Conservation (phyloP, 2,113 vertebrate genomes). For the Gymnarchus niloticus region DNA sequence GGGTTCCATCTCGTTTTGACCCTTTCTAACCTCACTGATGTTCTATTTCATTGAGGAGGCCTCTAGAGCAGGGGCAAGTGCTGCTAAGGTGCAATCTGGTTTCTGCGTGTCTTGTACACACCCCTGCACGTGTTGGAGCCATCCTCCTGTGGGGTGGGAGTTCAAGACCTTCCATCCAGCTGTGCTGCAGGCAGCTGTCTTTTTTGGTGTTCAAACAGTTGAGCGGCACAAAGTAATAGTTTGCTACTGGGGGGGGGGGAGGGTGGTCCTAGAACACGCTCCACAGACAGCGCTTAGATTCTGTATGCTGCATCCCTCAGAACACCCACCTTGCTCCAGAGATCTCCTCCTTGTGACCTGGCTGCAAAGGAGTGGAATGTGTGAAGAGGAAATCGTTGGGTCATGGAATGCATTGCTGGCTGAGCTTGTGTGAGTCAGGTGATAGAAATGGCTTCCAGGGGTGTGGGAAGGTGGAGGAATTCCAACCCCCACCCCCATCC, state of each 20-base stretch:
- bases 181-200: background rate
- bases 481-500: background rate
- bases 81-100: background rate
- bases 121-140: too few species aligned
- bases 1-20: background rate
- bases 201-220: too few species aligned
- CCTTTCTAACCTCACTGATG: background rate
- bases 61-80: background rate
- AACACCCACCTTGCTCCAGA: background rate
- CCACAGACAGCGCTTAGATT: background rate
- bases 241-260: background rate
- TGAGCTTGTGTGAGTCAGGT: constrained; percentile 40
- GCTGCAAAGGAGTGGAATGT: constrained; percentile 43
- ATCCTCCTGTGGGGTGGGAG: background rate
- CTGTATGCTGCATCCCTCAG: too few species aligned
- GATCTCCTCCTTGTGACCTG: constrained; percentile 9
- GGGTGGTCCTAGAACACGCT: background rate
- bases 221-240: too few species aligned
- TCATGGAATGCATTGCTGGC: constrained; percentile 48
- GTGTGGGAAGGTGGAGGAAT: background rate
- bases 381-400: constrained; percentile 37
- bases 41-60: background rate
- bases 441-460: constrained; percentile 20
- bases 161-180: background rate
- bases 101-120: background rate